Evolutionary conservation across 2,113 vertebrate species (phyloP).

Genomic region (Onychostruthus taczanowskii): DNA sequence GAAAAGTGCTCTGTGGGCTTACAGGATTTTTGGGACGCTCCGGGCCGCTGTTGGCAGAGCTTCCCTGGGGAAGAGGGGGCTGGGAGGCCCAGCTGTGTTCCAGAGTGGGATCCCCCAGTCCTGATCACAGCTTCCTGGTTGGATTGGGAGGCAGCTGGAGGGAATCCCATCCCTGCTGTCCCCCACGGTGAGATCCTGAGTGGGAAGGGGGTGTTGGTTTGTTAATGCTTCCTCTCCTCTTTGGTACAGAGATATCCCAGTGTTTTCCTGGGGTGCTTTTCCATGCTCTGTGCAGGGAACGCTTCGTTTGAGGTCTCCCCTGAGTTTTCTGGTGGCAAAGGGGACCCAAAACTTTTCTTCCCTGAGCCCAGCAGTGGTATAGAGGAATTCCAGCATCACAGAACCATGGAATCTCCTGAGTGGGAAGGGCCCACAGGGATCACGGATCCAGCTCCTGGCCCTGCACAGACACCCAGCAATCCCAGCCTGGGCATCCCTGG

Average conservation of each 20-base stretch:
- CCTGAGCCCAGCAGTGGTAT: not conserved
- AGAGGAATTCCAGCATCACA: not conserved
- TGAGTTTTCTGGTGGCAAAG: not conserved
- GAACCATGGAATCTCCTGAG: not conserved
- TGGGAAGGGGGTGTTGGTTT: not conserved
- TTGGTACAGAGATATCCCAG: not conserved
- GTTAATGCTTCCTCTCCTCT: rapidly evolving
- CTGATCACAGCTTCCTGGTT: not conserved
- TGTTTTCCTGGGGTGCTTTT: not conserved
- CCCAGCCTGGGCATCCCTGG: not conserved
- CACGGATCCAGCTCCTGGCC: rapidly evolving
- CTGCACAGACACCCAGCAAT: not conserved
- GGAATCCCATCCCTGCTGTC: not conserved
- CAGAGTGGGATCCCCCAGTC: not conserved
- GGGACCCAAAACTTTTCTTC: not conserved
- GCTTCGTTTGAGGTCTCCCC: rapidly evolving
- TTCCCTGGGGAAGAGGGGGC: not conserved
- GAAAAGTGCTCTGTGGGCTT: not conserved
- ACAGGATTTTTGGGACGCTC: not conserved
- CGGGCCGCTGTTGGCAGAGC: not conserved
- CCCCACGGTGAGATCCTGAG: not conserved
- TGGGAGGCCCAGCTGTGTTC: not conserved
- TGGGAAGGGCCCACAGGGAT: not conserved
- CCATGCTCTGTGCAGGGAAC: not conserved
- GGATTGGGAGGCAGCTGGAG: not conserved